Evolutionary conservation across 2,888 invertebrate genomes (phyloP), one percentile per base, ranked within the genome.

Genomic region (Ctenicera cuprea): DNA sequence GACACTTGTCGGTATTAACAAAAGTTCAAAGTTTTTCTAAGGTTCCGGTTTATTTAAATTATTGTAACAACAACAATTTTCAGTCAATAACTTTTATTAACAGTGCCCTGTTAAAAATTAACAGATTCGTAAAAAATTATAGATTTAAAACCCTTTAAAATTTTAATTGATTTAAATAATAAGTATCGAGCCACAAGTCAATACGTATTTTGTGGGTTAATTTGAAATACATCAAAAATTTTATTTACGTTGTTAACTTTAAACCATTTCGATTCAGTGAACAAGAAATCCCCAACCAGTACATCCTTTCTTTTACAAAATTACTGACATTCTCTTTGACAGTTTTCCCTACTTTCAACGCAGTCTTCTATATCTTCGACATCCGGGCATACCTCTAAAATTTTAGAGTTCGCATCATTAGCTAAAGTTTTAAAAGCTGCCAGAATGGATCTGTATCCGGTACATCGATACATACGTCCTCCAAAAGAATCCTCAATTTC

Each of bases 381-480:
- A 37, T 57, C 57, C 4, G 81, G 78, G 76, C 79, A 79, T 74
- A 80, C 82, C 1, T 83, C 81, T 48, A 85, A 78, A 8, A 87
- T 70, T 12, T 83, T 82, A n/a, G 79, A 77, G 74, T 86, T 83
- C 12, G 88, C 88, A 77, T 90, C 90, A 68, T 83, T 57, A 7
- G 77, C 76, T 71, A 92, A 88, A 0, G 89, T 89, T 81, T 92
- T 92, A 83, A 92, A 92, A 0, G 91, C 92, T 74, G 92, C 89
- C 12, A 90, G 76, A 65, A 93, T 93, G 0, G 92, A 89, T 62
- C 92, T 86, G 78, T 90, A 92, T 0, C 92, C 92, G 0, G 94
- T 94, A 81, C 94, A 94, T 67, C 94, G 88, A 77, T 94, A 94
- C 16, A 93, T 89, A 79, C 94, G 93, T 62, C 93, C 91, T 7